These are phyloP conservation scores for Scotopteryx bipunctaria DNA, from an alignment of 2,888 invertebrate species.

Conservation along the genomic window DNA sequence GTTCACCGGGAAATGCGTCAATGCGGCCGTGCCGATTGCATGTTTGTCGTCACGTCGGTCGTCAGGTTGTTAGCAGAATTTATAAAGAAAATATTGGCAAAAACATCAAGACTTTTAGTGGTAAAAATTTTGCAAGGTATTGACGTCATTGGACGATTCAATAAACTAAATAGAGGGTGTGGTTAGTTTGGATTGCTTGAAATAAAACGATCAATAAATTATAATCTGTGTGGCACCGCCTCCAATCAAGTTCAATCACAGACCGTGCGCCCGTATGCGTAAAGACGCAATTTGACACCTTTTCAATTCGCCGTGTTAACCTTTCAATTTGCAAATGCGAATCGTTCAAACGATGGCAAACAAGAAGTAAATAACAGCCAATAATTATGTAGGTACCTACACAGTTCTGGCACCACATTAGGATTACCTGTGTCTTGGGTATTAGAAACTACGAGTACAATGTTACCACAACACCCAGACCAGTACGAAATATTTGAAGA, in stretches of 20 bases:
- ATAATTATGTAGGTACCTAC: background rate
- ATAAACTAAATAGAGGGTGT: constrained; percentile 38
- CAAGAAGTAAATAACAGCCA: background rate
- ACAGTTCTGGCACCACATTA: too few relatives aligned
- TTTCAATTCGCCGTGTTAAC: constrained; percentile 45
- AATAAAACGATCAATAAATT: constrained; percentile 47
- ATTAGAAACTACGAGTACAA: too few relatives aligned
- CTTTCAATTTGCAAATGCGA: constrained; percentile 38
- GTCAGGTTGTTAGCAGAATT: background rate
- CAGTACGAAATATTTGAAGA: too few relatives aligned
- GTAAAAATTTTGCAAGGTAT: background rate
- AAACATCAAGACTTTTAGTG: background rate
- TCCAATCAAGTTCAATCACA: constrained; percentile 59
- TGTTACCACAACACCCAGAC: too few relatives aligned
- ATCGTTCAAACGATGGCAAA: constrained; percentile 10
- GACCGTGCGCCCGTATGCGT: constrained; percentile 42
- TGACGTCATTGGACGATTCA: constrained; percentile 9
- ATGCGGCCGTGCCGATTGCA: background rate
- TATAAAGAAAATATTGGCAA: background rate
- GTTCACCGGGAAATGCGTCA: constrained; percentile 24
- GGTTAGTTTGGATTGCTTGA: constrained; percentile 36
- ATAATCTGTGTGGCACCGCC: constrained; percentile 48
- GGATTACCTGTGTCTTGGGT: too few relatives aligned
- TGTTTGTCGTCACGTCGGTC: background rate
- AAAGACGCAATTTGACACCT: constrained; percentile 41